phyloP scores from a whole-genome alignment of 2,113 vertebrate species.

The Nannobrachium achirus region DNA sequence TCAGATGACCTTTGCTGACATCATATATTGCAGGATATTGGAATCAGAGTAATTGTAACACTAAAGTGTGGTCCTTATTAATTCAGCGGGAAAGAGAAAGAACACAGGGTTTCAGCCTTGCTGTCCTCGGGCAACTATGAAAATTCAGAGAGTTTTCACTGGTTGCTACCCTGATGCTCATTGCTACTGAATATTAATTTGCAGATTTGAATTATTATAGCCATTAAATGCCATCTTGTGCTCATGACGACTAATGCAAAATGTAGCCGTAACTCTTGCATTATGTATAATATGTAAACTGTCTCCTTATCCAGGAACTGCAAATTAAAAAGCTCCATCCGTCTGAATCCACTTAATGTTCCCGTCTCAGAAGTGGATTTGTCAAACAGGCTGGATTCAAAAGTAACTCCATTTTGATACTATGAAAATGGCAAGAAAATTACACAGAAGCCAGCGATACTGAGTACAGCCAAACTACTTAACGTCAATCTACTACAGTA shows the following conservation, averaged over 20 bases:
- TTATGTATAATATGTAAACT: slow-evolving; percentile 8
- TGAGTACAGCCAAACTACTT: neutral
- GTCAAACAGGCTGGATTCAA: slow-evolving; percentile 10
- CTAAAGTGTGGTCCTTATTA: slow-evolving; percentile 29
- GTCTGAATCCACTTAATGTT: neutral
- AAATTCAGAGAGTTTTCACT: neutral
- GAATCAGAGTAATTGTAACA: slow-evolving; percentile 31
- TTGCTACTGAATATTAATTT: slow-evolving; percentile 29
- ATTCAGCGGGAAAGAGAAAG: slow-evolving; percentile 12
- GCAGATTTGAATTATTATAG: neutral
- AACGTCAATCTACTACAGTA: neutral
- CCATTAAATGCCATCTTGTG: slow-evolving; percentile 31
- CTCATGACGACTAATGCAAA: slow-evolving; percentile 44
- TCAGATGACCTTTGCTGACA: slow-evolving; percentile 38
- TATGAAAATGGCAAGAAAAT: slow-evolving; percentile 7
- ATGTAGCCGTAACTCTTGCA: slow-evolving; percentile 47
- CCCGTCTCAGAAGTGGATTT: slow-evolving; percentile 3
- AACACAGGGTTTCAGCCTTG: neutral
- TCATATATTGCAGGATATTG: slow-evolving; percentile 32
- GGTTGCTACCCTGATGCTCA: slow-evolving; percentile 23
- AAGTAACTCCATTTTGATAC: slow-evolving; percentile 1
- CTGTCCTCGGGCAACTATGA: neutral
- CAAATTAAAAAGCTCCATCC: neutral
- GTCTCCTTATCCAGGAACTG: slow-evolving; percentile 14
- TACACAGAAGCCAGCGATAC: slow-evolving; percentile 6